Conservation (phyloP, 2,797 vertebrate species). For the Trachops cirrhosus region DNA sequence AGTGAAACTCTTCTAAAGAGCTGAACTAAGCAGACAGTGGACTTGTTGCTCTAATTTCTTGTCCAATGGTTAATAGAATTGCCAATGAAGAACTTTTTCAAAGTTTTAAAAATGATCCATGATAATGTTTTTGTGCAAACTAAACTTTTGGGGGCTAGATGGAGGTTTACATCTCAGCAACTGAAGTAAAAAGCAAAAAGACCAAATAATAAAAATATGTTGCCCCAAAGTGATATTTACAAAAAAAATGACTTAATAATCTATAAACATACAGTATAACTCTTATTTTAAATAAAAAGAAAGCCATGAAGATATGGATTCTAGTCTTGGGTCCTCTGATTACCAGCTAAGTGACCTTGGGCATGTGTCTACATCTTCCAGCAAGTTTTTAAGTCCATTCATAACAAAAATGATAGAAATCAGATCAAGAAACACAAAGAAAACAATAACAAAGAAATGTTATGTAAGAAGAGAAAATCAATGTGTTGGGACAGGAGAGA, state of each 20-base stretch:
- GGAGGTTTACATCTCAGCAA: neutral
- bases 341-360: neutral
- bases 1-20: constrained; percentile 39
- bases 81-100: constrained; percentile 56
- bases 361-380: neutral
- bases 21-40: constrained; percentile 39
- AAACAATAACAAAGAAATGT: neutral
- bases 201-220: neutral
- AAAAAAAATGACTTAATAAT: neutral
- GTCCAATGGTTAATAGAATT: constrained; percentile 62
- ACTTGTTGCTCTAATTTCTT: constrained; percentile 62
- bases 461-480: neutral
- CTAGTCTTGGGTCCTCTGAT: neutral
- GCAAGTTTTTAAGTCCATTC: neutral
- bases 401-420: constrained; percentile 25
- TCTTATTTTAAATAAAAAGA: constrained; percentile 13
- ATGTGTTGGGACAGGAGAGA: neutral
- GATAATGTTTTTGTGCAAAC: constrained; percentile 31
- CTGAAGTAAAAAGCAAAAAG: neutral
- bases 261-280: neutral
- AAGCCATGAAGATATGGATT: neutral
- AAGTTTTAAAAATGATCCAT: constrained; percentile 51
- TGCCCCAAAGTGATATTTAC: constrained; percentile 29
- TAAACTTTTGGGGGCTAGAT: constrained; percentile 31
- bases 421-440: constrained; percentile 28